Conservation (phyloP, 1,140 invertebrate species). For the Nephotettix cincticeps region DNA sequence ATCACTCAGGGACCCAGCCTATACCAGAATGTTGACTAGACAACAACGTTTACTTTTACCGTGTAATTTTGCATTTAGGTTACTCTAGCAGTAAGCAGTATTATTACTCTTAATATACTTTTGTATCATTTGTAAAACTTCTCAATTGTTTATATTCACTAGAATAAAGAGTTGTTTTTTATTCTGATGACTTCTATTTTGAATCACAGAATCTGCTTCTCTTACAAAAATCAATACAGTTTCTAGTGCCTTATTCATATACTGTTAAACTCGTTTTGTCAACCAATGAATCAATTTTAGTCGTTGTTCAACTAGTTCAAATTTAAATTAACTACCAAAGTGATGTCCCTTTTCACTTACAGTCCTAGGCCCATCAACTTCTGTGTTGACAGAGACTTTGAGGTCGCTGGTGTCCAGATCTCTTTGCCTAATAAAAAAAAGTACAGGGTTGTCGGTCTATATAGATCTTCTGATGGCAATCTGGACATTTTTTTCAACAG, state of each 20-base stretch:
- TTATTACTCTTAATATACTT: background rate
- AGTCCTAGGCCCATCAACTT: too few species aligned
- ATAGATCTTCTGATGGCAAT: too few species aligned
- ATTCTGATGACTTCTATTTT: background rate
- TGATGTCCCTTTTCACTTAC: too few species aligned
- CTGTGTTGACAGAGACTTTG: too few species aligned
- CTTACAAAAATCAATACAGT: background rate
- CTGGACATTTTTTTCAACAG: too few species aligned
- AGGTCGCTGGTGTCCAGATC: too few species aligned
- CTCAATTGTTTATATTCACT: background rate
- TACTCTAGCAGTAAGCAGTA: background rate
- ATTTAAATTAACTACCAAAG: too few species aligned
- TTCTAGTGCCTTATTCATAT: background rate
- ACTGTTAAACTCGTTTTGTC: background rate
- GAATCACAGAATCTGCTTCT: background rate
- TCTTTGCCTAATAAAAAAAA: too few species aligned
- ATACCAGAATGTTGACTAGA: conserved; percentile 10
- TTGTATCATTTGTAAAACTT: background rate
- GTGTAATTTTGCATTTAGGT: background rate
- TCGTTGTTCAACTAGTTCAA: too few species aligned
- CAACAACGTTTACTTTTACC: background rate
- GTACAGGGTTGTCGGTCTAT: too few species aligned
- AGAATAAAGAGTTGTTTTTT: background rate
- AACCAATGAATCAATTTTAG: too few species aligned
- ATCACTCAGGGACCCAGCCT: background rate